Conservation (phyloP, 2,113 vertebrate genomes). For the Sinosuthora webbiana region DNA sequence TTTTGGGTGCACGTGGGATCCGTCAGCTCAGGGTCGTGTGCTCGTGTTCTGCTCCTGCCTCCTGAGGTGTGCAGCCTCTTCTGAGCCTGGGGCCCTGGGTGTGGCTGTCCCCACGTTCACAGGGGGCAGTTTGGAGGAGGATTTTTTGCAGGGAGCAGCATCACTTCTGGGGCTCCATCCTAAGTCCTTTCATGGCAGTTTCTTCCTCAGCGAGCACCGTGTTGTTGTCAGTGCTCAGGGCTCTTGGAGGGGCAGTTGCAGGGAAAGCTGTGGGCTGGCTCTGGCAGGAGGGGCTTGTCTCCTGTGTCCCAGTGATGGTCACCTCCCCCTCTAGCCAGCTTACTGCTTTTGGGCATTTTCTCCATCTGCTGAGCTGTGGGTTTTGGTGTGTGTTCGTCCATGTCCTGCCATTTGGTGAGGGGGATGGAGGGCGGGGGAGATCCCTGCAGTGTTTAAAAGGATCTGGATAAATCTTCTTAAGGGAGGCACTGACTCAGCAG, state of each 20-base stretch:
- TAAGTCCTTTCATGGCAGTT: background rate
- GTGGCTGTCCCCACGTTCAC: fast-evolving
- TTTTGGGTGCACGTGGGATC: fast-evolving
- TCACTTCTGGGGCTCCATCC: background rate
- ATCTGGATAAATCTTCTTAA: constrained; percentile 46
- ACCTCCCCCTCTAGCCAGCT: background rate
- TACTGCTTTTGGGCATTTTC: background rate
- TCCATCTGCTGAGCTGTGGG: background rate
- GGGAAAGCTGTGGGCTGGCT: background rate
- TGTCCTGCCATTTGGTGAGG: background rate
- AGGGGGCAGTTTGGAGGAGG: background rate
- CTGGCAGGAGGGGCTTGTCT: background rate
- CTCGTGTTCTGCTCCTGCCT: background rate
- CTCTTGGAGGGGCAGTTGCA: background rate
- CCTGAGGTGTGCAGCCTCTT: background rate
- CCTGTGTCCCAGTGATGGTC: background rate
- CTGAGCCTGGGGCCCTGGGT: background rate
- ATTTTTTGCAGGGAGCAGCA: background rate
- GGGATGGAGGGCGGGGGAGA: background rate
- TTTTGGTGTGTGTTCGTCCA: background rate
- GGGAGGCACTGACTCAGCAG: constrained; percentile 44
- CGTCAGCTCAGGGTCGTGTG: fast-evolving
- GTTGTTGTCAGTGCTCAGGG: background rate
- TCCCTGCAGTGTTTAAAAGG: background rate
- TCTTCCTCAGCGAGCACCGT: fast-evolving